Evolutionary conservation across 2,113 vertebrate species (phyloP).

Genomic region (Martes martes): DNA sequence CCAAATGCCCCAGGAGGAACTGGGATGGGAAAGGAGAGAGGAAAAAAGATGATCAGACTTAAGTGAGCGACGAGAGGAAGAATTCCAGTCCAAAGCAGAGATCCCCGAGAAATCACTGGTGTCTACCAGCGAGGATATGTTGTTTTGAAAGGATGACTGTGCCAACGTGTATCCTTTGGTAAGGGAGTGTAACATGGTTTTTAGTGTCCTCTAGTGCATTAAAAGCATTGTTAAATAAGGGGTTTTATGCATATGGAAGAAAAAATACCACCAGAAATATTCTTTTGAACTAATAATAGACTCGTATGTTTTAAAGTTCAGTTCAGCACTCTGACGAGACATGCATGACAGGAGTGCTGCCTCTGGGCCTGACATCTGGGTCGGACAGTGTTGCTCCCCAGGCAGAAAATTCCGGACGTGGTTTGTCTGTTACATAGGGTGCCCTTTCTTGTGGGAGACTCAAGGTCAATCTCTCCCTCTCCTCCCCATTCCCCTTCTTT

Average conservation of each 20-base stretch:
- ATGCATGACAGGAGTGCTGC: not conserved
- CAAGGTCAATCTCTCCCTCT: not conserved
- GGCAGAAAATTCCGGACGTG: not conserved
- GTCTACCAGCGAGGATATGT: conserved; percentile 79
- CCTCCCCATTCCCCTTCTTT: no score
- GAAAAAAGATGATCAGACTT: not conserved
- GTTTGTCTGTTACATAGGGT: not conserved
- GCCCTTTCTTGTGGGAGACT: not conserved
- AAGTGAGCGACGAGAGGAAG: not conserved
- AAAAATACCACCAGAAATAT: not conserved
- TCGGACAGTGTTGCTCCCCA: not conserved
- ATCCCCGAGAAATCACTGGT: conserved; percentile 77
- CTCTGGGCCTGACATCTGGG: not conserved
- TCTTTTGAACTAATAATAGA: not conserved
- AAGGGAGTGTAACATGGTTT: conserved; percentile 71
- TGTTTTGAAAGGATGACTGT: conserved; percentile 66
- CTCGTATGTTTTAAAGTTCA: not conserved
- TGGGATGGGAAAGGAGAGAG: not conserved
- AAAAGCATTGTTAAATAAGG: not conserved
- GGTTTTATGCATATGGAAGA: not conserved
- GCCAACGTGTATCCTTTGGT: conserved; percentile 84
- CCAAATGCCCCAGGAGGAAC: accelerated
- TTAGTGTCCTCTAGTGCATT: not conserved
- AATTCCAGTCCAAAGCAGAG: not conserved
- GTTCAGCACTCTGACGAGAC: not conserved